phyloP scores from a whole-genome alignment of 2,113 vertebrate species.

The Psettodes erumei region DNA sequence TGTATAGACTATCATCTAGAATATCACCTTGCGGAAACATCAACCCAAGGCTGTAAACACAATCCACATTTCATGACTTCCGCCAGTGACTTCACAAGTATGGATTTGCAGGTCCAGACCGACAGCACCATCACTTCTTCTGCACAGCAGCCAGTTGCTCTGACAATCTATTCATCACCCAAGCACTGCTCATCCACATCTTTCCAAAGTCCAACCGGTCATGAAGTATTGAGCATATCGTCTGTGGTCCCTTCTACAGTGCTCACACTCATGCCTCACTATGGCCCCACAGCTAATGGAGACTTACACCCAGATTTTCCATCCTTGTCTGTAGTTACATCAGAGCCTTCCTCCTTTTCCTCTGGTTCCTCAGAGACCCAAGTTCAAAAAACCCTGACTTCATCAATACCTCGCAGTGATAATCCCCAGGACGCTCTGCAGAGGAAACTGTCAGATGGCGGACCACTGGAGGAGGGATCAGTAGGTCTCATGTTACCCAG shows the following conservation, averaged over 20 bases:
- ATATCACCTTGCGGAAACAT: background rate
- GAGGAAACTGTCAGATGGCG: constrained; percentile 52
- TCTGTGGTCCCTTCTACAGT: constrained; percentile 64
- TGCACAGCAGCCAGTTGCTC: background rate
- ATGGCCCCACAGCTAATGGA: constrained; percentile 2
- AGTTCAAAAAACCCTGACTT: constrained; percentile 5
- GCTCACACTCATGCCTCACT: constrained; percentile 48
- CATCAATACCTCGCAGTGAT: background rate
- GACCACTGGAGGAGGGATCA: constrained; percentile 56
- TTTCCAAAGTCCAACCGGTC: constrained; percentile 31
- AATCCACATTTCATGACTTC: background rate
- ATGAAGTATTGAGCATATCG: constrained; percentile 60
- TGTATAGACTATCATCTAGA: background rate
- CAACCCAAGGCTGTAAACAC: background rate
- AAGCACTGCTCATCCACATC: constrained; percentile 38
- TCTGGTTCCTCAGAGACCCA: constrained; percentile 15
- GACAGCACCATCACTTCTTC: background rate
- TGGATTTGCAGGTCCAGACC: constrained; percentile 31
- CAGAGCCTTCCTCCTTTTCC: constrained; percentile 1
- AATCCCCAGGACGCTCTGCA: constrained; percentile 24
- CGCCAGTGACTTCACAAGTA: background rate
- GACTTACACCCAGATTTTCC: constrained; percentile 7
- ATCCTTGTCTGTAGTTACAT: constrained; percentile 15
- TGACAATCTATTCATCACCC: background rate
- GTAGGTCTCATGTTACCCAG: constrained; percentile 64